Base-by-base conservation (phyloP, 1,140 invertebrate species). In the Zaprionus lachaisei region DNA sequence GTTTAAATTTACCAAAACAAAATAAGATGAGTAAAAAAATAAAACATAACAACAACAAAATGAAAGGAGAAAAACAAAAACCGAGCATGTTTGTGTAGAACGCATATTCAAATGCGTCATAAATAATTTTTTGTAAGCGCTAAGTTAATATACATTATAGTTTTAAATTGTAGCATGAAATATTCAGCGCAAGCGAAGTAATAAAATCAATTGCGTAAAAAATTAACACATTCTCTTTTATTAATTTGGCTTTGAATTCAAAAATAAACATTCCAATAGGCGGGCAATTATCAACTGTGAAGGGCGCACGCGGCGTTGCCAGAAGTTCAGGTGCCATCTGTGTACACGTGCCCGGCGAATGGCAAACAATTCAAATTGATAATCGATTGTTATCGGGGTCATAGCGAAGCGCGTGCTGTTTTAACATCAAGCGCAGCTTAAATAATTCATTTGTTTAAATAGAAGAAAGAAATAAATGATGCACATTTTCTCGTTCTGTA, bases 101-200 rank as follows among this genome's bases (percentile, higher is more conserved):
- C 47, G 67, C 76, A 79, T 74, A 63, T 64, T 54, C 17, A 69
- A 51, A 65, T 72, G 74, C 80, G 81, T 63, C 78, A 68, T 82
- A 78, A 67, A 89, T 79, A 75, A 68, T 87, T 87, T 84, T 86
- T 87, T 87, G 69, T 86, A 87, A 83, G 72, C 77, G 65, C 66
- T 80, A 83, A 79, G 65, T 79, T 68, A 79, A 72, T 51, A 63
- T 61, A 75, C 37, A 75, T n/a, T 65, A 62, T 81, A 89, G 85
- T 73, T 67, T 69, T 87, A 81, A 89, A 89, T 89, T 84, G 74
- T 87, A 87, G 85, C 81, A 89, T 72, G 73, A 89, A 89, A 89
- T 89, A 87, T 89, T 87, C 66, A 65, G 24, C 51, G 62, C 69
- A 83, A 79, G 67, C 41, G 69, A 71, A 69, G 38, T 80, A 76